Evolutionary conservation across 1,140 invertebrate species (phyloP).

Genomic region (Lepidurus apus): DNA sequence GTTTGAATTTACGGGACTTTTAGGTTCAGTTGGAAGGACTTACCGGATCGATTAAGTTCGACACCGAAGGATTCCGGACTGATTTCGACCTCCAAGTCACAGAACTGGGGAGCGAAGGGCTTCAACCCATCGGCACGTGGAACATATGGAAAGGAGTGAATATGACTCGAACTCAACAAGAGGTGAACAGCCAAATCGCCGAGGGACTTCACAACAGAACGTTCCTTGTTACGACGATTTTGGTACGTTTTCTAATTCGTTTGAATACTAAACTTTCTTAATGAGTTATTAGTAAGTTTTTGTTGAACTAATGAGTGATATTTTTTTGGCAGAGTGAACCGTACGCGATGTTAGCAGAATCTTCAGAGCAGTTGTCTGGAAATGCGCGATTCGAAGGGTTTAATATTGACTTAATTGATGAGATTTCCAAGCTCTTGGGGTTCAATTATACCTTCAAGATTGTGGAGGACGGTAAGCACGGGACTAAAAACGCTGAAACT

Average conservation of each 20-base stretch:
- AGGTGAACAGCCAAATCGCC: conserved; percentile 74
- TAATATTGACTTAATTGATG: conserved; percentile 76
- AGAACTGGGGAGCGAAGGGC: conserved; percentile 50
- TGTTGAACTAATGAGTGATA: too few relatives aligned
- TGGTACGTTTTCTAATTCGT: conserved; percentile 57
- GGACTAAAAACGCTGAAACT: conserved; percentile 55
- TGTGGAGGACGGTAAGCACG: conserved; percentile 70
- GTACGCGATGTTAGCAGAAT: conserved; percentile 83
- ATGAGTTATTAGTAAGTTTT: not conserved
- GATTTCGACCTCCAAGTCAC: conserved; percentile 82
- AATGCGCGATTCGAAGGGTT: conserved; percentile 87
- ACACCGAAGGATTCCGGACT: conserved; percentile 84
- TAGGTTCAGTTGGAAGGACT: conserved; percentile 57
- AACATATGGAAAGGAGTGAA: conserved; percentile 81
- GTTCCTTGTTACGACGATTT: conserved; percentile 80
- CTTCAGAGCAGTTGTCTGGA: conserved; percentile 67
- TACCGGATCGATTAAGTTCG: conserved; percentile 91
- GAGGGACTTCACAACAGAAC: conserved; percentile 88
- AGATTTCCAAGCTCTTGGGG: conserved; percentile 75
- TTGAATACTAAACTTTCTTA: not conserved
- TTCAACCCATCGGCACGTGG: conserved; percentile 81
- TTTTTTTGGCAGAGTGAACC: conserved; percentile 66
- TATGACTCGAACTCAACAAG: conserved; percentile 78
- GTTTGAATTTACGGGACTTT: conserved; percentile 7
- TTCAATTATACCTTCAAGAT: conserved; percentile 81